phyloP scores from a whole-genome alignment of 2,113 vertebrate species.

The Mesitornis unicolor region DNA sequence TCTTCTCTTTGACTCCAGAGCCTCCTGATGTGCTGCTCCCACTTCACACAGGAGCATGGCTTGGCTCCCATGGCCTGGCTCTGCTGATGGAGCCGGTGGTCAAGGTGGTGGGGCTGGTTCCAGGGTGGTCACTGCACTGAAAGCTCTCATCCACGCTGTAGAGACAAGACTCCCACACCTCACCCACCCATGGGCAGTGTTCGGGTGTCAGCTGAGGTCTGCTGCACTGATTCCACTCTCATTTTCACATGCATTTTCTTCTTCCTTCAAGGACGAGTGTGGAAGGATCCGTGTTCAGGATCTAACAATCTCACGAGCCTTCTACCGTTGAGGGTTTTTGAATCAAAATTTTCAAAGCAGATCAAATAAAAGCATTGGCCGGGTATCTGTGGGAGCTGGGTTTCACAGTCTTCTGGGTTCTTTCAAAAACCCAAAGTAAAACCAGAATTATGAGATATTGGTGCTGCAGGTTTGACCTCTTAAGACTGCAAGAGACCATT shows the following conservation, averaged over 20 bases:
- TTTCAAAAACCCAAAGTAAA: not conserved
- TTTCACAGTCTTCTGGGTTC: not conserved
- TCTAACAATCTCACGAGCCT: not conserved
- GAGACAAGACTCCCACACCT: too few relatives aligned
- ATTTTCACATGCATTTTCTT: not conserved
- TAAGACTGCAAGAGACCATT: not conserved
- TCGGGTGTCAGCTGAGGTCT: not conserved
- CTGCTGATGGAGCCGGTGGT: not conserved
- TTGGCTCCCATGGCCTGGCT: fast-evolving
- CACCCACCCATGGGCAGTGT: too few relatives aligned
- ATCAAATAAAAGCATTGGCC: not conserved
- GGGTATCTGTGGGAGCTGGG: not conserved
- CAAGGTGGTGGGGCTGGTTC: not conserved
- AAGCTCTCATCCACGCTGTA: fast-evolving
- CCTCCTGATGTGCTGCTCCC: not conserved
- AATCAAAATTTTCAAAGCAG: not conserved
- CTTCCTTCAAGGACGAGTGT: not conserved
- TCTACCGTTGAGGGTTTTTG: fast-evolving
- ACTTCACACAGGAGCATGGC: not conserved
- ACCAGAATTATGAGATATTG: not conserved
- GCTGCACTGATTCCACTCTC: not conserved
- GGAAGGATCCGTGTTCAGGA: not conserved
- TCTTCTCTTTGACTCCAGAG: not conserved
- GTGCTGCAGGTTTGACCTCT: not conserved
- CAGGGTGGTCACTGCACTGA: fast-evolving